Evolutionary conservation across 2,113 vertebrate genomes (phyloP), one percentile per base, ranked within the genome.

Genomic region (Miniopterus natalensis): DNA sequence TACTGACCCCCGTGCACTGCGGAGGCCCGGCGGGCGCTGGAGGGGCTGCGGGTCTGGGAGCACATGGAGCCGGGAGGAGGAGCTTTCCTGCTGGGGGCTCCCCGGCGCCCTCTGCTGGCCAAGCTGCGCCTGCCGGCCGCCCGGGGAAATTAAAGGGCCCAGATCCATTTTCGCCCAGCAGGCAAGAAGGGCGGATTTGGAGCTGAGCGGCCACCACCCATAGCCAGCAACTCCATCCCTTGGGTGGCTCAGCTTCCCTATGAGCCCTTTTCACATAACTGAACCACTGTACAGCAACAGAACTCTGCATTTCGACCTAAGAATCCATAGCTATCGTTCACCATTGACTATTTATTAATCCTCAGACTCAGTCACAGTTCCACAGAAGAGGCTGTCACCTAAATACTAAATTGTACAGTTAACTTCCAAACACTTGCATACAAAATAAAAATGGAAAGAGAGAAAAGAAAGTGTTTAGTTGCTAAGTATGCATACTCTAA

Each of bases 71-170:
- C 70, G 9, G 86, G 49, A 93, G 74, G 75, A 8, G 7, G 31
- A 36, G 36, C 36, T 36, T 36, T 36, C 36, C 36, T 36, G 36
- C 36, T 36, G 36, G 12, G 8, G 1, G 8, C 6, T 3, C 0
- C 15, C 20, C 8, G 0, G 74, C 59, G 15, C 90, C 94, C 87
- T 85, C 97, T 96, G 2, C 74, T 31, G 79, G 0, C 18, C 1
- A 3, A 21, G 23, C 3, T 14, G 3, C 49, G 68, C 42, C 3
- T 4, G n/a, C 21, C 23, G 0, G 25, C 17, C 1, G 36, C 5
- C 6, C 3, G 1, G 15, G 40, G 4, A 4, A 8, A 6, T 80
- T 95, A 95, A 94, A 97, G 86, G 94, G 92, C 95, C 81, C 95
- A 71, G 86, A 53, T 93, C 59, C 90, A 55, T 75, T 88, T 90